Evolutionary conservation across 2,888 invertebrate species (phyloP).

Genomic region (Teinopalpus imperialis): DNA sequence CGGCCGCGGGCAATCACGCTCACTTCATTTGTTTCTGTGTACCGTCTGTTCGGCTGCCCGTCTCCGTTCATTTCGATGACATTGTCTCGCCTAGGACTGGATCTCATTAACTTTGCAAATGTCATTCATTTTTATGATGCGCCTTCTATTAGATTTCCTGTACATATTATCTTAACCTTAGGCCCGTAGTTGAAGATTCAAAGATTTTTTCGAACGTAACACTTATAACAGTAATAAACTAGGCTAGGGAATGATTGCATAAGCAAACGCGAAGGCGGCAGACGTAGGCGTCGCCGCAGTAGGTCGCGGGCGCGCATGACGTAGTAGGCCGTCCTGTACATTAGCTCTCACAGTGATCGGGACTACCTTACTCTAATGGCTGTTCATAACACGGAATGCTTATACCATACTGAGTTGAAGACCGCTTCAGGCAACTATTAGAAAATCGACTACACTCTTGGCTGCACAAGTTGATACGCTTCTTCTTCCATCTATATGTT

Average conservation of each 20-base stretch:
- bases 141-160: conserved; percentile 79
- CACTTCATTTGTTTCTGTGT: conserved; percentile 80
- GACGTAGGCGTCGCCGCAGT: conserved; percentile 35
- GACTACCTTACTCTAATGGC: conserved; percentile 62
- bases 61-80: conserved; percentile 75
- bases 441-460: conserved; percentile 78
- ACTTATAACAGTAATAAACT: conserved; percentile 39
- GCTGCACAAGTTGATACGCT: conserved; percentile 78
- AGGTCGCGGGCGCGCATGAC: conserved; percentile 55
- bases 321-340: conserved; percentile 36
- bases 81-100: conserved; percentile 72
- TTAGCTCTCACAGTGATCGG: conserved; percentile 51
- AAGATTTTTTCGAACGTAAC: conserved; percentile 48
- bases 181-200: conserved; percentile 59
- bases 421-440: conserved; percentile 78
- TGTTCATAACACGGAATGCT: conserved; percentile 80
- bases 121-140: conserved; percentile 76
- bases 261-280: conserved; percentile 33
- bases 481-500: conserved; percentile 79
- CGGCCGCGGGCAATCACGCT: conserved; percentile 77
- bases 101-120: conserved; percentile 73
- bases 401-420: conserved; percentile 62
- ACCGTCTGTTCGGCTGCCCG: conserved; percentile 74
- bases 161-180: conserved; percentile 65
- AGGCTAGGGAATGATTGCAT: conserved; percentile 50